Evolutionary conservation across 2,888 invertebrate genomes (phyloP), one percentile per base, ranked within the genome.

Genomic region (Odontomyia ornata): DNA sequence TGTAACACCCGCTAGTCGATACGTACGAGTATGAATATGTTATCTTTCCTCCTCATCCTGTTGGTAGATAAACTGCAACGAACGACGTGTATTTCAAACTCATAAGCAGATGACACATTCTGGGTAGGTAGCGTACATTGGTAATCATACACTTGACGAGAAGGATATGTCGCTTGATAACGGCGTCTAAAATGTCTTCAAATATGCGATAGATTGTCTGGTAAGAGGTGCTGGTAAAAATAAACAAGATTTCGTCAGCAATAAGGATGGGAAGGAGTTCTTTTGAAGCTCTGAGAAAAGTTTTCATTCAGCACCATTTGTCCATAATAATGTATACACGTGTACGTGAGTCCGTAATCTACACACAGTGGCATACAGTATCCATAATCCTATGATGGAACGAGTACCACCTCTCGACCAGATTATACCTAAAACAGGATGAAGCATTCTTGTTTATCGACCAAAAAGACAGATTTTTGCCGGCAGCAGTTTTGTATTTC

Each of bases 91-190:
- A 69, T 47, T 69, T 25, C 23, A 69, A 23, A 46, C 69, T 46
- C 25, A 47, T n/a, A 25, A 43, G 25, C 21, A 25, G 65, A 21
- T 3, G 65, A 36, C 36, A 36, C 27, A 43, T 47, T n/a, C 69
- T 47, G 18, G 5, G 47, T 47, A 69, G 30, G 15, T 2, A 9
- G 36, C 9, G 36, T 36, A 69, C 47, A 69, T 11, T 25, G 69
- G 69, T 69, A 69, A 69, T 69, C 69, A 69, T 46, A 69, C 46
- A 69, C 69, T 47, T 47, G 69, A 30, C 18, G n/a, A 47, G 15
- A 18, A 47, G 69, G 69, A 47, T 69, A 69, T 23, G 21, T 25
- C 27, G 25, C 46, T 46, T n/a, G 69, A 69, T 69, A 69, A 69
- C 69, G 69, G 30, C 43, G 23, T 69, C 46, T 69, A 69, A 46